Evolutionary conservation across 2,888 invertebrate genomes (phyloP).

Genomic region (Erannis defoliaria): DNA sequence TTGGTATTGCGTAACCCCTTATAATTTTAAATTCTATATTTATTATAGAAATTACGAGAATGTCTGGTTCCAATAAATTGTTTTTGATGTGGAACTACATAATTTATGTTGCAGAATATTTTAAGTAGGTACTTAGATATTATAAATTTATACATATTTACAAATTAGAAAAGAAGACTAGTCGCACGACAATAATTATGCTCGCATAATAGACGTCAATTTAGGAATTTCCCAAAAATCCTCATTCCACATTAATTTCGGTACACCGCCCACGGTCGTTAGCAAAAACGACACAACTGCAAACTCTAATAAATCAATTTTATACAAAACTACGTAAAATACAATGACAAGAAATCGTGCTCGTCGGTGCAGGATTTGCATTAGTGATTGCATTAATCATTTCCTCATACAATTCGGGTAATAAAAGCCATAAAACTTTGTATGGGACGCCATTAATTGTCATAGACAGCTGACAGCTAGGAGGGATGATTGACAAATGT

Average conservation of each 20-base stretch:
- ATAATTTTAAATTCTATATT: too few relatives aligned
- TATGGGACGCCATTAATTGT: slow-evolving; percentile 84
- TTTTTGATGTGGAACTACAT: too few relatives aligned
- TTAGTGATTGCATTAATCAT: slow-evolving; percentile 86
- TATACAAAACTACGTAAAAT: slow-evolving; percentile 71
- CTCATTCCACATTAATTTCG: slow-evolving; percentile 50
- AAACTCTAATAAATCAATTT: slow-evolving; percentile 79
- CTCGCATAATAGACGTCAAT: slow-evolving; percentile 42
- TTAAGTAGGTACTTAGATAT: too few relatives aligned
- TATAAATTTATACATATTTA: not conserved
- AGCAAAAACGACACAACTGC: slow-evolving; percentile 61
- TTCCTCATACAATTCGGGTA: slow-evolving; percentile 75
- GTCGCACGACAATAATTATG: slow-evolving; percentile 40
- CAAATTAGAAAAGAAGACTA: not conserved
- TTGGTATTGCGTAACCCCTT: too few relatives aligned
- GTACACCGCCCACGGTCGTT: slow-evolving; percentile 65
- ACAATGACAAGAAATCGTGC: slow-evolving; percentile 57
- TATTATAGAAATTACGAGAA: too few relatives aligned
- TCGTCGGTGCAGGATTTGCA: slow-evolving; percentile 82
- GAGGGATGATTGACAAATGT: slow-evolving; percentile 85
- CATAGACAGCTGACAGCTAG: slow-evolving; percentile 82
- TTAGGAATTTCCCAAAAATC: slow-evolving; percentile 48
- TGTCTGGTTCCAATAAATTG: too few relatives aligned
- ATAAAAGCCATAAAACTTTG: slow-evolving; percentile 84
- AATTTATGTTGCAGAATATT: too few relatives aligned